A percentile compares a stretch with the other conserved stretches of the same genome.
These are phyloP conservation scores for Macrosoma leucophasiata DNA, from an alignment of 2,888 invertebrate genomes.

Conservation along the genomic window DNA sequence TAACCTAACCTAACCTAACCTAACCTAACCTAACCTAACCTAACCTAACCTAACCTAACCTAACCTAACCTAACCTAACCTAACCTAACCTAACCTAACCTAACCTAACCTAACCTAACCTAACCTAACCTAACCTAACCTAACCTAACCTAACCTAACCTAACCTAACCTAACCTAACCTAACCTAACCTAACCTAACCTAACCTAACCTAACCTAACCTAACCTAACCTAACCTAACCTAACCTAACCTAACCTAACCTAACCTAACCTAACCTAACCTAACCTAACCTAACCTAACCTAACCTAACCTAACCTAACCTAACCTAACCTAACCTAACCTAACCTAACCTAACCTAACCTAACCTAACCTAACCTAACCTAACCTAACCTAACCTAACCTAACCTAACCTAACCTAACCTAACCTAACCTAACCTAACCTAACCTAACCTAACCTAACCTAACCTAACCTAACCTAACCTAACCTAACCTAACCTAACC, in stretches of 20 bases:
- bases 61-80: too few species aligned
- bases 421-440: constrained; percentile 18
- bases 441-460: constrained; percentile 18
- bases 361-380: constrained; percentile 18
- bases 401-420: constrained; percentile 17
- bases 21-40: too few species aligned
- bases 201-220: too few species aligned
- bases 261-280: too few species aligned
- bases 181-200: too few species aligned
- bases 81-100: too few species aligned
- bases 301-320: constrained; percentile 18
- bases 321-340: constrained; percentile 18
- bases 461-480: constrained; percentile 13
- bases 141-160: constrained; percentile 17
- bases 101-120: too few species aligned
- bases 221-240: constrained; percentile 9
- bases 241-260: constrained; percentile 17
- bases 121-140: constrained; percentile 15
- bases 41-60: too few species aligned
- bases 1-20: too few species aligned
- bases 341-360: constrained; percentile 18
- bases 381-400: constrained; percentile 17
- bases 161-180: constrained; percentile 17
- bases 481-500: constrained; percentile 18
- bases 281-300: constrained; percentile 17